These are phyloP conservation scores for Phylloscopus whistleri DNA, from an alignment of 2,113 vertebrate genomes.

Conservation along the genomic window DNA sequence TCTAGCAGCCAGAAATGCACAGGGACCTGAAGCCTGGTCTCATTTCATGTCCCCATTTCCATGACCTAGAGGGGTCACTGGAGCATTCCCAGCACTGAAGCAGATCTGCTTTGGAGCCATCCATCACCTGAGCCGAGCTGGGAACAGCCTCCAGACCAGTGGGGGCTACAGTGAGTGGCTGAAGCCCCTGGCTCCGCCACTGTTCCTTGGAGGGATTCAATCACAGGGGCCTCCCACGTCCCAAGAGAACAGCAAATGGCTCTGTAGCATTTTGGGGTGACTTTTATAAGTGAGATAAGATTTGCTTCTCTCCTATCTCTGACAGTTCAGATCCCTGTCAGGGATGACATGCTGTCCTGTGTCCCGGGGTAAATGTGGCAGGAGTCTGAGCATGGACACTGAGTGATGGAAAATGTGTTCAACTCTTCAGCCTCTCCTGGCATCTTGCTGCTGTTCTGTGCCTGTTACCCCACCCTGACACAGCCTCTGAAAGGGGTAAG, in stretches of 20 bases:
- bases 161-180: rapidly evolving
- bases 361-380: neutral
- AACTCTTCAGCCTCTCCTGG: neutral
- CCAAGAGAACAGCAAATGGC: neutral
- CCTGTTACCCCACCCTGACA: neutral
- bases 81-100: neutral
- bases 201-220: neutral
- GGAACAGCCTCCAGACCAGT: neutral
- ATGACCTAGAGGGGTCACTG: neutral
- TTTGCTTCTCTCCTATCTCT: neutral
- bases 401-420: neutral
- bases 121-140: neutral
- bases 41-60: neutral
- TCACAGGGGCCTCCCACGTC: rapidly evolving
- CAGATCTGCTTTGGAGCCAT: neutral
- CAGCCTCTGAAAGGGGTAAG: neutral
- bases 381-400: neutral
- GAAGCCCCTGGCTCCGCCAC: rapidly evolving
- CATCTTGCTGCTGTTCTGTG: rapidly evolving
- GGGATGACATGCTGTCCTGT: rapidly evolving
- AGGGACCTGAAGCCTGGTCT: neutral
- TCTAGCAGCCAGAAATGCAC: slow-evolving; percentile 8
- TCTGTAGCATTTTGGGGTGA: neutral
- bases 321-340: neutral
- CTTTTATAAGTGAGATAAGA: neutral